Conservation (phyloP, 1,140 invertebrate species). For the Ctenoplectra terminalis region DNA sequence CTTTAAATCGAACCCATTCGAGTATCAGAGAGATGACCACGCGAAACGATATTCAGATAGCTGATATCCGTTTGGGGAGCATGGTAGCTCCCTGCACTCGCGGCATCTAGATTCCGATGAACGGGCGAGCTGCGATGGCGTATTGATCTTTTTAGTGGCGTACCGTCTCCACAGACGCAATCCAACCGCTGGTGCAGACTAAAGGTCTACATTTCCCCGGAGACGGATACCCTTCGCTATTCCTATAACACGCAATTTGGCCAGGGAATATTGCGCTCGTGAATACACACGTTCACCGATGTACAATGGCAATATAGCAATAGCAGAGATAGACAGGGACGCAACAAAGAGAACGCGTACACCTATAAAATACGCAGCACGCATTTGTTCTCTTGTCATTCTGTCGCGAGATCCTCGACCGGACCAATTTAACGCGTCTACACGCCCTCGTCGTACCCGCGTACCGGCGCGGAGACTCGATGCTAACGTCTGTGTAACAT, state of each 20-base stretch:
- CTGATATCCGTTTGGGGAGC: conserved; percentile 18
- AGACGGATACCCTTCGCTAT: conserved; percentile 82
- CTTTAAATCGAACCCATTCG: too few relatives aligned
- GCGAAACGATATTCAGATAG: conserved; percentile 15
- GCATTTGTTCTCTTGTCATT: conserved; percentile 6
- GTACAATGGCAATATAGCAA: neutral
- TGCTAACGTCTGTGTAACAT: too few relatives aligned
- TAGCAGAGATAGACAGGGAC: neutral
- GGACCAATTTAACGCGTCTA: neutral
- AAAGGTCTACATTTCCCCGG: conserved; percentile 83
- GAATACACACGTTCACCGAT: conserved; percentile 4
- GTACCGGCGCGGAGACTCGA: neutral
- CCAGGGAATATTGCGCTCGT: conserved; percentile 68
- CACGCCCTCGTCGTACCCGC: neutral
- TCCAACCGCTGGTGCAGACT: conserved; percentile 77
- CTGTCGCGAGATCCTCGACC: neutral
- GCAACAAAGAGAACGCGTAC: neutral
- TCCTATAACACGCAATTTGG: conserved; percentile 83
- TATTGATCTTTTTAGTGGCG: conserved; percentile 83
- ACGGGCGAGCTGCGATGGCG: conserved; percentile 77
- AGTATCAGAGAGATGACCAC: too few relatives aligned
- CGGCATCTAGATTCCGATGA: conserved; percentile 78
- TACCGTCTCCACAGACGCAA: conserved; percentile 80
- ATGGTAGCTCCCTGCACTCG: conserved; percentile 67
- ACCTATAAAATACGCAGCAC: conserved; percentile 27